A percentile compares a stretch with the other conserved stretches of the same genome.
Evolutionary conservation across 2,797 vertebrate genomes (phyloP).

Genomic region (Mus caroli): DNA sequence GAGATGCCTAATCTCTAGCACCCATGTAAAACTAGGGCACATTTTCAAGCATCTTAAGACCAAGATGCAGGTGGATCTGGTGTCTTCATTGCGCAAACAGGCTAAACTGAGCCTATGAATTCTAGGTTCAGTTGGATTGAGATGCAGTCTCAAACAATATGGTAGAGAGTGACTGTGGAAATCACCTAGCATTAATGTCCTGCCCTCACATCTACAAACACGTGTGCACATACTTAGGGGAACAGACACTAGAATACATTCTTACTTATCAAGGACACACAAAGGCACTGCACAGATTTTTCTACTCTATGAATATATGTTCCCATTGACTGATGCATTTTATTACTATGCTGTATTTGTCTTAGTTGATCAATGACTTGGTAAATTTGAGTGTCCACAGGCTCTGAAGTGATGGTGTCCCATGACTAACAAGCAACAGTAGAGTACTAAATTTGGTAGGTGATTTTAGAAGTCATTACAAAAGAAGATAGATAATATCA

Average conservation of each 20-base stretch:
- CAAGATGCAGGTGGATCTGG: not conserved
- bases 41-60: not conserved
- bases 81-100: rapidly evolving
- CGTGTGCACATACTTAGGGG: not conserved
- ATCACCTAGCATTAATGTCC: not conserved
- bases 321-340: not conserved
- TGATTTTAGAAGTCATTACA: not conserved
- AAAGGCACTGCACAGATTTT: not conserved
- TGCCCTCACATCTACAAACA: not conserved
- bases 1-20: not conserved
- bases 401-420: not conserved
- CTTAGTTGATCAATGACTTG: not conserved
- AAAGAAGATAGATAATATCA: not conserved
- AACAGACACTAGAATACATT: not conserved
- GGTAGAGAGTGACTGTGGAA: not conserved
- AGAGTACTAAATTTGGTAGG: not conserved
- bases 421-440: not conserved
- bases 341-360: not conserved
- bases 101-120: not conserved
- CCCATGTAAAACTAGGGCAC: not conserved
- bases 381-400: not conserved
- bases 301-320: not conserved
- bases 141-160: not conserved
- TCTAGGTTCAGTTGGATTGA: not conserved
- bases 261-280: too few relatives aligned